These are phyloP conservation scores for Campylorhamphus procurvoides DNA, from an alignment of 2,113 vertebrate genomes.

Conservation along the genomic window DNA sequence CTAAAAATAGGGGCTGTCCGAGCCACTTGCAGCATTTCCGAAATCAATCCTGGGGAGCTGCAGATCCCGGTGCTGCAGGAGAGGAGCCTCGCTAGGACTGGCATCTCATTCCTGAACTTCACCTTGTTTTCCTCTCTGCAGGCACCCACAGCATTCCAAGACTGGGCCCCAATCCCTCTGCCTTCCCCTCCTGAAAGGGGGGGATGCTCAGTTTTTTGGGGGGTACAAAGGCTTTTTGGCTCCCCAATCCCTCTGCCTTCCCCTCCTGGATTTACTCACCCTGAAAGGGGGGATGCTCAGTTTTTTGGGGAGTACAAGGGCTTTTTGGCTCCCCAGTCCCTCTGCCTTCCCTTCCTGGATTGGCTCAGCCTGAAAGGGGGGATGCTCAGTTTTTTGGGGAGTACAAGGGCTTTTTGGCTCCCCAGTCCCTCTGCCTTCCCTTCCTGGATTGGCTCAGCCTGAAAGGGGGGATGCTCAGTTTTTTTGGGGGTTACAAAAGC, in stretches of 20 bases:
- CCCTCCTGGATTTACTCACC: no score
- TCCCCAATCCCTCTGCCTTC: not conserved
- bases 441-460: no score
- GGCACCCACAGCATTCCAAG: fast-evolving
- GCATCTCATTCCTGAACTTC: constrained; percentile 15
- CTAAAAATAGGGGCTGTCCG: constrained; percentile 43
- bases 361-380: not conserved
- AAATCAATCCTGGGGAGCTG: constrained; percentile 22
- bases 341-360: not conserved
- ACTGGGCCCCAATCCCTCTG: fast-evolving
- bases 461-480: no score
- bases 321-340: not conserved
- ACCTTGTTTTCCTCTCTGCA: constrained; percentile 11
- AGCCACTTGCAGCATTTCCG: constrained; percentile 49
- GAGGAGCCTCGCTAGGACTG: not conserved
- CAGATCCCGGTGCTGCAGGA: constrained; percentile 40
- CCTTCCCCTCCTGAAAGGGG: not conserved
- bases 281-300: no score
- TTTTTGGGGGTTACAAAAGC: no score
- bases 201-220: not conserved
- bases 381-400: no score
- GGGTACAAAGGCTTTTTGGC: not conserved
- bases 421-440: not conserved
- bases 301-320: no score
- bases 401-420: no score